Percentiles rank a stretch among this genome's conserved stretches.
These are phyloP conservation scores for Vulpes ferrilata DNA, from an alignment of 2,113 vertebrate species.

Conservation along the genomic window DNA sequence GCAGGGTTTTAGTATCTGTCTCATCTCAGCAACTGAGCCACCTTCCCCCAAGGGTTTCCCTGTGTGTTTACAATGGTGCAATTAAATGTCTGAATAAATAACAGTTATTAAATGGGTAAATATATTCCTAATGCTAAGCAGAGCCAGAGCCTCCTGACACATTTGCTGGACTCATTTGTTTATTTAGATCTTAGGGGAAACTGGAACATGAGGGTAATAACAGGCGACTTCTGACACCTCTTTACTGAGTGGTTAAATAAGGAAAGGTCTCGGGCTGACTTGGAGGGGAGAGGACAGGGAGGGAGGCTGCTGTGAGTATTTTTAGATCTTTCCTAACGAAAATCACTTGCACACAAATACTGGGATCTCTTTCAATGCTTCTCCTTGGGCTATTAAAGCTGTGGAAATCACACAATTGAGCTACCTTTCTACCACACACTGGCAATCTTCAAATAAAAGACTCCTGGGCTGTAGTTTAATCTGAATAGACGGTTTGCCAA, in stretches of 20 bases:
- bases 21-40: slow-evolving; percentile 61
- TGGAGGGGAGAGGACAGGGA: not conserved
- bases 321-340: slow-evolving; percentile 75
- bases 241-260: slow-evolving; percentile 50
- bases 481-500: slow-evolving; percentile 70
- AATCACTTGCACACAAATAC: slow-evolving; percentile 39
- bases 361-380: slow-evolving; percentile 50
- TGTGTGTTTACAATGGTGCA: slow-evolving; percentile 66
- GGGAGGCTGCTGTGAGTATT: slow-evolving; percentile 29
- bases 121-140: slow-evolving; percentile 55
- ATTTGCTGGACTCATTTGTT: slow-evolving; percentile 54
- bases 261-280: not conserved
- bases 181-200: slow-evolving; percentile 56
- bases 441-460: slow-evolving; percentile 64
- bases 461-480: slow-evolving; percentile 73
- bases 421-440: slow-evolving; percentile 52
- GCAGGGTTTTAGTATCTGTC: slow-evolving; percentile 65
- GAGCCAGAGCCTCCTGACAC: not conserved
- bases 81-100: slow-evolving; percentile 78
- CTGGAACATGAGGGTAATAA: not conserved
- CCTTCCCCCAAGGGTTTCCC: slow-evolving; percentile 59
- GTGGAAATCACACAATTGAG: slow-evolving; percentile 62
- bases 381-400: slow-evolving; percentile 66
- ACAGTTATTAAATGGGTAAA: slow-evolving; percentile 79
- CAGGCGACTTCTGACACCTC: not conserved